These are phyloP conservation scores for human DNA, from an alignment of 2,113 vertebrate genomes.

Conservation along the genomic window DNA sequence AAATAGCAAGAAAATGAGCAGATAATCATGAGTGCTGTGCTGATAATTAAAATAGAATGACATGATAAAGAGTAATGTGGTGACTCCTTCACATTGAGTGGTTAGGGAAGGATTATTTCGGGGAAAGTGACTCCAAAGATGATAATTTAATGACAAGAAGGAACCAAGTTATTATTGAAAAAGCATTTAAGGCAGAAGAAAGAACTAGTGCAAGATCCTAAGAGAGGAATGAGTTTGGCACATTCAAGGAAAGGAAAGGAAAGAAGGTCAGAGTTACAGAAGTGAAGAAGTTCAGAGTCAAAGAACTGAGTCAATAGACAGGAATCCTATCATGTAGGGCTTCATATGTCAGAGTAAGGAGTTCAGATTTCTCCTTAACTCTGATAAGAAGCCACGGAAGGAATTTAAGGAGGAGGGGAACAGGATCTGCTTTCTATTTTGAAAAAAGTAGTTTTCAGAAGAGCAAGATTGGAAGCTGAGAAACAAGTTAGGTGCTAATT, in stretches of 20 bases:
- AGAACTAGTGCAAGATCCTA: background rate
- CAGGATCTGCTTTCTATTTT: background rate
- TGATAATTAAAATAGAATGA: background rate
- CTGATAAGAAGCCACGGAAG: background rate
- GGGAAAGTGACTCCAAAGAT: background rate
- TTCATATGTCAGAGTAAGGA: background rate
- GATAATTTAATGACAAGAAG: background rate
- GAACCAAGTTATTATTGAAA: background rate
- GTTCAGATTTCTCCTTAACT: background rate
- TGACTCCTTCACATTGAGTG: background rate
- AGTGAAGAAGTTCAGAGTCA: background rate
- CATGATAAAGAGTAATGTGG: background rate
- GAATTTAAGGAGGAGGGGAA: background rate
- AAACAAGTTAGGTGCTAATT: background rate
- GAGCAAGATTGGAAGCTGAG: background rate
- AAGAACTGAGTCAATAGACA: background rate
- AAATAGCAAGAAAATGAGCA: background rate
- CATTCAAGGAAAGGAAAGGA: background rate
- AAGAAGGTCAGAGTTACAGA: background rate
- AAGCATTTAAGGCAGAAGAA: background rate
- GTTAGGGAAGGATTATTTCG: background rate
- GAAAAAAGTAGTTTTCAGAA: background rate
- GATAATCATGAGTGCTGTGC: background rate
- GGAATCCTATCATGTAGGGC: background rate
- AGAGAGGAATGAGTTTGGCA: background rate